These are phyloP conservation scores for Zootoca vivipara DNA, from an alignment of 2,113 vertebrate genomes.

Conservation along the genomic window DNA sequence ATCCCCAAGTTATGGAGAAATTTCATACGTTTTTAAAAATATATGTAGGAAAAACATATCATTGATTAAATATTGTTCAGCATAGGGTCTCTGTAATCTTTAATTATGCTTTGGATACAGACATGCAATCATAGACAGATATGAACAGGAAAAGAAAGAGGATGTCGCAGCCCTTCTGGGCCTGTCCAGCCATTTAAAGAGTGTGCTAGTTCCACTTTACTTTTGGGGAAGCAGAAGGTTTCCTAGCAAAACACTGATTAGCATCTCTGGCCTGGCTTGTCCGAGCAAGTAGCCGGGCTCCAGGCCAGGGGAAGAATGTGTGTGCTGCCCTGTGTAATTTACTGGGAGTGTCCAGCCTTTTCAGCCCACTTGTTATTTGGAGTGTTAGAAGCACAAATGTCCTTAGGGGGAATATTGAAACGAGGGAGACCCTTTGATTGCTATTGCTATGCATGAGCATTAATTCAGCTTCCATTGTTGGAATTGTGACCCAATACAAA, in stretches of 20 bases:
- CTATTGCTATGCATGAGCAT: neutral
- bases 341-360: neutral
- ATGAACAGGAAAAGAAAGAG: conserved; percentile 11
- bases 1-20: neutral
- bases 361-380: neutral
- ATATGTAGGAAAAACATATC: neutral
- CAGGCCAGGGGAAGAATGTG: conserved; percentile 12
- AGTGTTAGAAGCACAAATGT: neutral
- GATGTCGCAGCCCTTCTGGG: conserved; percentile 25
- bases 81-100: neutral
- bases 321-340: conserved; percentile 11
- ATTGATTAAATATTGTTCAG: neutral
- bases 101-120: neutral
- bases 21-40: neutral
- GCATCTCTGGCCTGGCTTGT: neutral
- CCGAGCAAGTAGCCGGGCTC: neutral
- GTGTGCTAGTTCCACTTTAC: neutral
- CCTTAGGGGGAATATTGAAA: neutral
- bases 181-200: neutral
- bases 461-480: neutral
- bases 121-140: neutral
- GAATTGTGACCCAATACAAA: neutral
- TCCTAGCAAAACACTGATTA: conserved; percentile 14
- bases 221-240: neutral
- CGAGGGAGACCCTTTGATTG: neutral